Conservation (phyloP, 1,140 invertebrate genomes). For the Leptopilina boulardi region DNA sequence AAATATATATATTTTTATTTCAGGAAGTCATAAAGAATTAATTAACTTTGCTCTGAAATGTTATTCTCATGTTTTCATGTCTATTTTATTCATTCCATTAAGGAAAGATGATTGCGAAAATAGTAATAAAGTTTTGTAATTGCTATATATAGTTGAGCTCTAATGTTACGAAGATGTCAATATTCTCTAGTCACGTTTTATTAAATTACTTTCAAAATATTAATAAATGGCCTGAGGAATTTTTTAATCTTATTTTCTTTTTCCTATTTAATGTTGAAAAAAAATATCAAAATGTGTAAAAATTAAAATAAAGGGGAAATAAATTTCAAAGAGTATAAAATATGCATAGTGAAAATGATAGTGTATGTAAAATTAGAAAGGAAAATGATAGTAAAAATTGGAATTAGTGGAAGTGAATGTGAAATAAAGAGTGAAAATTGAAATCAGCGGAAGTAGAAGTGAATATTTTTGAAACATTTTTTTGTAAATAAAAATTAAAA, state of each 20-base stretch:
- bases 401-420: too few species aligned
- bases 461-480: too few species aligned
- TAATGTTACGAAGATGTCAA: constrained; percentile 25
- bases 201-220: background rate
- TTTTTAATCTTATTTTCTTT: constrained; percentile 7
- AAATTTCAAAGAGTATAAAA: too few species aligned
- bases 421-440: too few species aligned
- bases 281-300: too few species aligned
- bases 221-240: background rate
- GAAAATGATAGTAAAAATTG: too few species aligned
- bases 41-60: background rate
- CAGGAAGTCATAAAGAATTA: constrained; percentile 14
- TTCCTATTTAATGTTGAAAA: too few species aligned
- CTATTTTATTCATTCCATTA: constrained; percentile 21
- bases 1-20: background rate
- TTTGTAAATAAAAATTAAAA: too few species aligned
- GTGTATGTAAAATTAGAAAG: too few species aligned
- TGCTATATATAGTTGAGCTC: background rate
- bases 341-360: too few species aligned
- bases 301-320: too few species aligned
- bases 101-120: background rate
- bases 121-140: constrained; percentile 15
- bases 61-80: constrained; percentile 11
- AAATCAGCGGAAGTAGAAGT: too few species aligned
- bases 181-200: constrained; percentile 18